Evolutionary conservation across 2,797 vertebrate genomes (phyloP).

Genomic region (Carapus acus): DNA sequence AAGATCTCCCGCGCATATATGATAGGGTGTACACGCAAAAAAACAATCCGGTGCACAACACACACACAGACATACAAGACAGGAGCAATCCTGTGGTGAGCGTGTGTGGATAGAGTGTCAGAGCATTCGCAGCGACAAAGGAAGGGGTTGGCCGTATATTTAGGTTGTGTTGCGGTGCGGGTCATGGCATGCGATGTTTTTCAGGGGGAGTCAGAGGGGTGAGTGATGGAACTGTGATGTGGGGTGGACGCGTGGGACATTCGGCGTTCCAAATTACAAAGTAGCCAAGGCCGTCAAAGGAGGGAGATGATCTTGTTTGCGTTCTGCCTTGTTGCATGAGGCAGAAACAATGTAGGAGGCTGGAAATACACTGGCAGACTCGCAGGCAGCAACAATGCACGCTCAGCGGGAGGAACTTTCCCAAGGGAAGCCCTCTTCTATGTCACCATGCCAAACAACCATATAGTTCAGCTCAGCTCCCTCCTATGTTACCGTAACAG

Average conservation of each 20-base stretch:
- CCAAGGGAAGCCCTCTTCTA: conserved; percentile 62
- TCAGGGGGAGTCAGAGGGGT: conserved; percentile 54
- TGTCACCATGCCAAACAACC: conserved; percentile 51
- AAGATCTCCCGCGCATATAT: conserved; percentile 17
- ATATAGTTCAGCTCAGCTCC: conserved; percentile 6
- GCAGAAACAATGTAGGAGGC: conserved; percentile 45
- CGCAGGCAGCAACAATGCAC: conserved; percentile 35
- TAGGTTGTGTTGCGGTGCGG: conserved; percentile 55
- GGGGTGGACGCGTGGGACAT: conserved; percentile 51
- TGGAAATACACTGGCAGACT: background rate
- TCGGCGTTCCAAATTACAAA: conserved; percentile 65
- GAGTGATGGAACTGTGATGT: conserved; percentile 65
- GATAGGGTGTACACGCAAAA: conserved; percentile 36
- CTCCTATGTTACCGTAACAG: conserved; percentile 20
- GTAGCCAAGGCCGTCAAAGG: conserved; percentile 35
- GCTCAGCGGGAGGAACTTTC: conserved; percentile 55
- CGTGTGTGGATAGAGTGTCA: conserved; percentile 49
- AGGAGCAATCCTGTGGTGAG: conserved; percentile 33
- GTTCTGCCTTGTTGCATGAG: conserved; percentile 53
- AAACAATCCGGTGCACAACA: conserved; percentile 38
- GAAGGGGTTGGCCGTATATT: conserved; percentile 55
- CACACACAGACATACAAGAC: conserved; percentile 26
- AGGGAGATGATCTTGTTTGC: conserved; percentile 60
- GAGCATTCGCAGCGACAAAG: conserved; percentile 40
- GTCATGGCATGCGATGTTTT: conserved; percentile 61